Base-by-base conservation (phyloP, 2,888 invertebrate genomes). In the Dryomyza anilis region DNA sequence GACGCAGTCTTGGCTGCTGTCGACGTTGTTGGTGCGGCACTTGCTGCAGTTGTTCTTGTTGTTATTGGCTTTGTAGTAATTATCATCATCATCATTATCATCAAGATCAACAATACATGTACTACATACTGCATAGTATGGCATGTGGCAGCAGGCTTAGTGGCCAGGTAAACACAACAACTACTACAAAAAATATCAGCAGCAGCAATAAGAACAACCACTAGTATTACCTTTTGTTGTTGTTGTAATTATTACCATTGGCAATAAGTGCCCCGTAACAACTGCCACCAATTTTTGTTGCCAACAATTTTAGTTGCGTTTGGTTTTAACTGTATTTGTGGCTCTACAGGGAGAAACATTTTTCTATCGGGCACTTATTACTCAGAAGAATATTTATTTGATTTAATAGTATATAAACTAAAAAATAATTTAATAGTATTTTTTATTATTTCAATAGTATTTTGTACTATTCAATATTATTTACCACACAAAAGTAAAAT, bases 181-280 rank as follows among this genome's bases (percentile, higher is more conserved):
- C n/a, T 59, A 39, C n/a, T 39, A 52, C 43, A 30, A 52, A 19
- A 63, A 55, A n/a, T n/a, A n/a, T n/a, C 46, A 46, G 19, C 36
- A 63, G 55, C 46, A 55, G 12, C 48, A 39, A 33, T 33, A 33
- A 33, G 12, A 33, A 8, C 33, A 33, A 8, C 7, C 33, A 33
- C 7, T 33, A 33, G 33, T 33, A n/a, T 14, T 59, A 30, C 30
- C 19, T 27, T 29, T 43, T 48, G 63, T 48, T 48, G 33, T 39
- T 39, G 39, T 36, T 25, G 36, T 58, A 33, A 53, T 62, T 63
- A 57, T 43, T 45, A 30, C 45, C 33, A 46, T 52, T 60, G 56
- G 63, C 56, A 65, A 61, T 60, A 64, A 64, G n/a, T 48, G 19
- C 30, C 64, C 50, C 53, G 33, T 61, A 27, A 29, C 53, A 61